Evolutionary conservation across 2,797 vertebrate species (phyloP), one percentile per base, ranked within the genome.

Genomic region (Fistularia commersonii): DNA sequence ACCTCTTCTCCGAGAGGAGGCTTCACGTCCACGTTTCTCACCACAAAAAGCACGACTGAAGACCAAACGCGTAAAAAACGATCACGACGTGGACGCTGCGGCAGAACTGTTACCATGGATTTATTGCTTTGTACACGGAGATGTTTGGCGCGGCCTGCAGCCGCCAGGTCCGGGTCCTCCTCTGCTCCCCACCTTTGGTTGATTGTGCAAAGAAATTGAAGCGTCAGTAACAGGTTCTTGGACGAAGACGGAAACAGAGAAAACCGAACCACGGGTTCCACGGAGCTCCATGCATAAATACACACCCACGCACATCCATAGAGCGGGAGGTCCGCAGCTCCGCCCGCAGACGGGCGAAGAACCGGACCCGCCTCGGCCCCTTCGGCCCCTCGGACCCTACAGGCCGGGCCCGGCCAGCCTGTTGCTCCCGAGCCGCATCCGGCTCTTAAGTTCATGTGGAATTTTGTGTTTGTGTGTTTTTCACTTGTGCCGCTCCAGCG

Each of bases 121-220:
- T 97, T 97, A 98, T 97, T 97, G 95, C 96, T 98, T 93, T 93
- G 93, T 94, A 94, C 93, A 95, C 90, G 87, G 82, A 83, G 47
- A 83, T 87, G 77, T 84, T 86, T 72, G 68, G 63, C 69, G 77
- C 91, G 89, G 80, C 82, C 86, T 90, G 85, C 87, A 84, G 64
- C 39, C 72, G 66, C 14, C 48, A 15, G 70, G 59, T 56, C 61
- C 56, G 35, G 33, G 60, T 76, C 83, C 86, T 87, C 77, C 80
- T 89, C 81, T 83, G 82, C 83, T 89, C 85, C 75, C 89, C 88
- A 83, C 89, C 91, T 93, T 94, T 93, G 89, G 89, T 90, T 87
- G 69, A 83, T 83, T 87, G 88, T 90, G 88, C 87, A 88, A 91
- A 89, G 82, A 90, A 88, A 93, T 91, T 79, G 64, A 89, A 87